These are phyloP conservation scores for Malurus leucopterus DNA, from an alignment of 2,797 vertebrate species.

Conservation along the genomic window DNA sequence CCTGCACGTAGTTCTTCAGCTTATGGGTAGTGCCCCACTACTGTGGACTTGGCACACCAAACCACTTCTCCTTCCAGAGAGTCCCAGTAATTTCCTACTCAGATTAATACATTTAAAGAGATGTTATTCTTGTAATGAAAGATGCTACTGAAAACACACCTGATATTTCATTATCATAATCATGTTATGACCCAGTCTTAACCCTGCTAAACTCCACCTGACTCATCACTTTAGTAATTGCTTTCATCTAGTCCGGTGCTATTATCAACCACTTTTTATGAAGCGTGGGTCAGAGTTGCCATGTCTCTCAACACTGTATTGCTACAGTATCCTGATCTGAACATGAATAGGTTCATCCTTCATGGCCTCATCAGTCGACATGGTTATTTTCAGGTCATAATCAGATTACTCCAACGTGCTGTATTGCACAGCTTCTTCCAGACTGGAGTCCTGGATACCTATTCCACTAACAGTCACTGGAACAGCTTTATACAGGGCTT, in stretches of 20 bases:
- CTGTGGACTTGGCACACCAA: neutral
- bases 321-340: conserved; percentile 13
- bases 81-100: neutral
- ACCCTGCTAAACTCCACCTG: neutral
- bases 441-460: neutral
- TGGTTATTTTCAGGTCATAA: conserved; percentile 2
- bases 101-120: neutral
- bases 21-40: neutral
- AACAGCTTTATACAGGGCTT: neutral
- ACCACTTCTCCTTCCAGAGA: neutral
- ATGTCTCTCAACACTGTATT: conserved; percentile 16
- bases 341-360: neutral
- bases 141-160: neutral
- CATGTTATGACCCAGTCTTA: conserved; percentile 17
- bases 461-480: neutral
- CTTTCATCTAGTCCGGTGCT: neutral
- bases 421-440: neutral
- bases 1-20: neutral
- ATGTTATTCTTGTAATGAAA: conserved; percentile 31
- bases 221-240: conserved; percentile 45
- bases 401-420: neutral
- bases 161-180: conserved; percentile 12
- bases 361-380: neutral
- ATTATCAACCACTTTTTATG: conserved; percentile 23
- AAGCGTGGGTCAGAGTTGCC: conserved; percentile 6